These are phyloP conservation scores for Epinotia bilunana DNA, from an alignment of 2,888 invertebrate genomes.

Conservation along the genomic window DNA sequence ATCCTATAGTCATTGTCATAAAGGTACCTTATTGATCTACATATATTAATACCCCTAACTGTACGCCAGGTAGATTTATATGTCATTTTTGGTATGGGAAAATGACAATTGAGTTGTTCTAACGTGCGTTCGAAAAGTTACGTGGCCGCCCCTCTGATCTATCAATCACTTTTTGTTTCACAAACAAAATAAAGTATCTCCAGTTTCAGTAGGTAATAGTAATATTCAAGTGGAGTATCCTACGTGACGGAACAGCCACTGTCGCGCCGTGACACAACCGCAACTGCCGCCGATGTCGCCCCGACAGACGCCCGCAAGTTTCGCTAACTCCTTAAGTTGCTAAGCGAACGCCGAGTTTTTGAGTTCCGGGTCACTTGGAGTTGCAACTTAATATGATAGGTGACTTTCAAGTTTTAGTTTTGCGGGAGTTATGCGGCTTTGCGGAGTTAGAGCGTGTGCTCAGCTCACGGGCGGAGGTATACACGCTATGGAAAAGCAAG, in stretches of 20 bases:
- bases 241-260: slow-evolving; percentile 46
- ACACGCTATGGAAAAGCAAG: not conserved
- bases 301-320: slow-evolving; percentile 60
- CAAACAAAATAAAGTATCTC: too few species aligned
- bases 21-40: too few species aligned
- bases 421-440: slow-evolving; percentile 25
- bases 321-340: slow-evolving; percentile 62
- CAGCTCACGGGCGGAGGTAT: not conserved
- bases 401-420: slow-evolving; percentile 33
- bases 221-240: slow-evolving; percentile 49
- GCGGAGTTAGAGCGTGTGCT: slow-evolving; percentile 16
- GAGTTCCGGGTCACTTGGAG: slow-evolving; percentile 32
- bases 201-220: not conserved
- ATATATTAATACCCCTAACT: too few species aligned
- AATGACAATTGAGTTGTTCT: too few species aligned
- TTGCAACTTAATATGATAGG: slow-evolving; percentile 42
- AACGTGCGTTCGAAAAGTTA: too few species aligned
- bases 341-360: slow-evolving; percentile 55
- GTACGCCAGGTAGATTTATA: too few species aligned
- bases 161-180: too few species aligned
- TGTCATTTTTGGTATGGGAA: too few species aligned
- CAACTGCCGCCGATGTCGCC: slow-evolving; percentile 47
- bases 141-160: too few species aligned
- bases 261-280: slow-evolving; percentile 56
- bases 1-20: too few species aligned